Evolutionary conservation across 2,888 invertebrate genomes (phyloP), one percentile per base, ranked within the genome.

Genomic region (Epistrophe grossulariae): DNA sequence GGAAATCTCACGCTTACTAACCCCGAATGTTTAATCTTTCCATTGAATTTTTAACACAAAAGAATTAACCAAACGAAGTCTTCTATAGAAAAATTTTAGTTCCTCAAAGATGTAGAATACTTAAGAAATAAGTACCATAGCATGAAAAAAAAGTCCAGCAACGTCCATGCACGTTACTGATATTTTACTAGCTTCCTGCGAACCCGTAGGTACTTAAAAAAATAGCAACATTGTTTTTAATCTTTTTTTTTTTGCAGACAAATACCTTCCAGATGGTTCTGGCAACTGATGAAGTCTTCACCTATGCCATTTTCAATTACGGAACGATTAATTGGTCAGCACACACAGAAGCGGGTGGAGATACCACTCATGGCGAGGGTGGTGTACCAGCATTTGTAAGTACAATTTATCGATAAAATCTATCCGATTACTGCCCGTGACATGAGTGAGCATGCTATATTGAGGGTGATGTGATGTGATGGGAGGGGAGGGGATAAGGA

Each of bases 281-380:
- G 72, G 97, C 97, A 0, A 98, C 98, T 0, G 98, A 99, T 91
- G 98, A 98, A 93, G 97, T 98, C 4, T 96, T 97, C 91, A 98
- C 99, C 0, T 99, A 99, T 91, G 97, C 96, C 0, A 98, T 99
- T 74, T 98, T 98, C 93, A 99, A 99, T 93, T 99, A 99, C 92
- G 95, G 96, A 72, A 95, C 97, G 88, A 95, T 99, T 83, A 96
- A 96, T 90, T 99, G 99, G 98, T 97, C 97, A 13, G 95, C 96
- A 13, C 97, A 98, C 90, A 98, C 98, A 0, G 97, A 98, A 92
- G 98, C 98, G 80, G 97, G 97, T 79, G 98, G 97, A 88, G 98
- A 98, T 91, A 97, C 97, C 19, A 96, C 96, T 1, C 95, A 95
- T 17, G 98, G 98, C 68, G 97, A 97, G 91, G 97, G 97, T 68